Conservation (phyloP, 2,888 invertebrate genomes). For the Andrena chrysosceles region DNA sequence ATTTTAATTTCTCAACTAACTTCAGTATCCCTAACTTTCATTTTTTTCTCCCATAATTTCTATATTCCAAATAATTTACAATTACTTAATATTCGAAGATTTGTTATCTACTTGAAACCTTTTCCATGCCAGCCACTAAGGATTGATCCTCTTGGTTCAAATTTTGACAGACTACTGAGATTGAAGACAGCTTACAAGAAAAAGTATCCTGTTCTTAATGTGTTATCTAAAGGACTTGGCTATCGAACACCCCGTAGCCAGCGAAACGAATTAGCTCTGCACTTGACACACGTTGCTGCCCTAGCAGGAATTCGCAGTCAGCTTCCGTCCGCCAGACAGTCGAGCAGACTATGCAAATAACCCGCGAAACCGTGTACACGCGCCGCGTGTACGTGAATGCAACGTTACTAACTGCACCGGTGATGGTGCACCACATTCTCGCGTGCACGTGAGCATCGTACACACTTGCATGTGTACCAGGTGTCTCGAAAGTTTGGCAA, state of each 20-base stretch:
- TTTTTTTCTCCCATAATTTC: no score
- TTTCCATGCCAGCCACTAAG: no score
- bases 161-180: no score
- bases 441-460: constrained; percentile 11
- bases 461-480: constrained; percentile 32
- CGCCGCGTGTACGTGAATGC: constrained; percentile 38
- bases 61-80: no score
- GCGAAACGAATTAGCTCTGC: constrained; percentile 54
- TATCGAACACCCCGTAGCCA: constrained; percentile 31
- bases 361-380: constrained; percentile 42
- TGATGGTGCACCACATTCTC: constrained; percentile 58
- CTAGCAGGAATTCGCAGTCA: constrained; percentile 57
- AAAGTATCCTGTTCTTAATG: no score
- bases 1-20: no score
- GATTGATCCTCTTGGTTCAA: no score
- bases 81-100: no score
- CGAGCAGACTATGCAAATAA: constrained; percentile 69
- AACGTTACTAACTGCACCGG: constrained; percentile 18
- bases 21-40: no score
- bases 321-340: constrained; percentile 59
- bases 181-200: no score
- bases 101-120: no score
- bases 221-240: constrained; percentile 30
- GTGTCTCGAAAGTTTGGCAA: constrained; percentile 28
- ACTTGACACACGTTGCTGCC: constrained; percentile 51